Percentiles rank a stretch among this genome's conserved stretches.
Conservation (phyloP, 2,888 invertebrate genomes). For the Macaria notata region DNA sequence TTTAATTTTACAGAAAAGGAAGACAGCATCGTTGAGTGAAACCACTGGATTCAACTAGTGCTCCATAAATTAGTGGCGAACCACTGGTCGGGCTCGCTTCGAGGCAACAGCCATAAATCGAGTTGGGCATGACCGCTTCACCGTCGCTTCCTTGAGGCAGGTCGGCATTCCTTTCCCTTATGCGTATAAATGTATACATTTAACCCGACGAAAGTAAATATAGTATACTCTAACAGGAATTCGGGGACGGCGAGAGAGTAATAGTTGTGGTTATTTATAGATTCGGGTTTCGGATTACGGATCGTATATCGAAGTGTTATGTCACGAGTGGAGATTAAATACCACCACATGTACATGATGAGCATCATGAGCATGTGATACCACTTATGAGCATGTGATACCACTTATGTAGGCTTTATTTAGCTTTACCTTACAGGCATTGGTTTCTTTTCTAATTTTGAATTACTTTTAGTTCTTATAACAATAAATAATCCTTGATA, state of each 20-base stretch:
- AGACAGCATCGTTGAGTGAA: constrained; percentile 3
- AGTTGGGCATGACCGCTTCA: constrained; percentile 16
- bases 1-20: neutral
- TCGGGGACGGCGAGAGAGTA: constrained; percentile 11
- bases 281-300: neutral
- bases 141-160: constrained; percentile 27
- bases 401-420: too few species aligned
- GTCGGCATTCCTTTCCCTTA: constrained; percentile 32
- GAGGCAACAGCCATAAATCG: constrained; percentile 26
- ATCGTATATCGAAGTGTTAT: neutral
- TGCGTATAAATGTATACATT: constrained; percentile 12
- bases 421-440: too few species aligned
- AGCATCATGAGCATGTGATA: too few species aligned
- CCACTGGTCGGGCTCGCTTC: constrained; percentile 23
- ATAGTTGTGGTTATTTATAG: constrained; percentile 9
- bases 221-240: constrained; percentile 18
- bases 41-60: constrained; percentile 1
- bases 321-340: neutral
- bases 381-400: too few species aligned
- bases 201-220: constrained; percentile 1
- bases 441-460: too few species aligned
- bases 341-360: too few species aligned
- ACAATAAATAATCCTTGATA: too few species aligned
- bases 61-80: constrained; percentile 30
- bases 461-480: too few species aligned